Evolutionary conservation across 2,113 vertebrate species (phyloP).

Genomic region (Pseudorasbora parva): DNA sequence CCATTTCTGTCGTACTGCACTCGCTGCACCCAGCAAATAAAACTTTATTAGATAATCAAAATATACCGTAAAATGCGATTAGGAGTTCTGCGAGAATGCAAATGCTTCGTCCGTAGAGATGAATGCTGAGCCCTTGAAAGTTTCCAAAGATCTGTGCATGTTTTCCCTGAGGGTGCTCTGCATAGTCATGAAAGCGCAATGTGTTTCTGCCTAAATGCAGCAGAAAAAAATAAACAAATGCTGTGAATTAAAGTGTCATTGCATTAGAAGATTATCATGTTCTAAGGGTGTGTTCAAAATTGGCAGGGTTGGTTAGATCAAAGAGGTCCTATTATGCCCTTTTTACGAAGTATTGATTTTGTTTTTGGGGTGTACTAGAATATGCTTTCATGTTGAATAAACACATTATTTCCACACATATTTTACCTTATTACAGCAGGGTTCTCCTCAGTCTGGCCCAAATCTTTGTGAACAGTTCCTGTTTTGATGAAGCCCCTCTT

Average conservation of each 20-base stretch:
- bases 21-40: not conserved
- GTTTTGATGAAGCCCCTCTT: no score
- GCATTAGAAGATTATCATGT: not conserved
- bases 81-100: constrained; percentile 12
- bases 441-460: no score
- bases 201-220: constrained; percentile 18
- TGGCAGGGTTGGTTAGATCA: no score
- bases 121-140: constrained; percentile 19
- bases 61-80: constrained; percentile 32
- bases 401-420: no score
- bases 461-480: no score
- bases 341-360: no score
- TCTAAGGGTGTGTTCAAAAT: no score
- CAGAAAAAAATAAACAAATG: not conserved
- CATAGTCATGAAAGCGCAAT: constrained; percentile 28
- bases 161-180: constrained; percentile 7
- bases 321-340: no score
- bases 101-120: constrained; percentile 14
- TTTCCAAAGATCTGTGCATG: constrained; percentile 8
- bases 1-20: not conserved
- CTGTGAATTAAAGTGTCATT: not conserved
- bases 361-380: no score
- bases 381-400: no score
- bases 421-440: no score
- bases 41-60: constrained; percentile 32